Conservation (phyloP, 2,888 invertebrate genomes). For the Latrodectus hesperus region DNA sequence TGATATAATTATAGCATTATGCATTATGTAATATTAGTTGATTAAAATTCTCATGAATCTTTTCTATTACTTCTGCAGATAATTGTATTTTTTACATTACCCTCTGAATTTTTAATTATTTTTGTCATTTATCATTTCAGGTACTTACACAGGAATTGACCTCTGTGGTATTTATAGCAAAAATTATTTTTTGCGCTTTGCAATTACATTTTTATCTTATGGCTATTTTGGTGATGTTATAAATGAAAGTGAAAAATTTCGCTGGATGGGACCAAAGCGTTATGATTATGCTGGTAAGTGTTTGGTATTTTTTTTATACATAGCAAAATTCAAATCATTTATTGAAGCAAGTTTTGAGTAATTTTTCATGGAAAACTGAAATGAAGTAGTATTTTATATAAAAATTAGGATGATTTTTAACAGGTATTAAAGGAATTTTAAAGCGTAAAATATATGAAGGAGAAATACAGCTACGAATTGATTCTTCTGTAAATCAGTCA, state of each 20-base stretch:
- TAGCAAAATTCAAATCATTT: no score
- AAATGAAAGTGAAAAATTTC: conserved; percentile 84
- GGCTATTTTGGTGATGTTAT: conserved; percentile 90
- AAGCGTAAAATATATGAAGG: conserved; percentile 74
- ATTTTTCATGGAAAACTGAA: no score
- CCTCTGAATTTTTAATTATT: no score
- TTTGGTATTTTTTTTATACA: neutral
- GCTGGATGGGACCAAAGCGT: conserved; percentile 90
- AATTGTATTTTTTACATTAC: no score
- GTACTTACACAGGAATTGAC: conserved; percentile 84
- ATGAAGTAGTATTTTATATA: no score
- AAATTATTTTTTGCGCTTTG: conserved; percentile 80
- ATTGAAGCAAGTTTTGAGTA: no score
- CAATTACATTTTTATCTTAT: conserved; percentile 86
- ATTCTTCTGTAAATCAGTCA: conserved; percentile 73
- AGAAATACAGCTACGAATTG: conserved; percentile 74
- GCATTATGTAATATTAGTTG: no score
- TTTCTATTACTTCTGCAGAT: no score
- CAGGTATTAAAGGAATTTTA: conserved; percentile 75
- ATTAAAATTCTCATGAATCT: no score
- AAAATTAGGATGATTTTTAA: conserved; percentile 9
- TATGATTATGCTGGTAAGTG: conserved; percentile 84
- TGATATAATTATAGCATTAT: no score
- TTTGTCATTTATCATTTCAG: conserved; percentile 72
- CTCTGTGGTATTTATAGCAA: conserved; percentile 83